A percentile compares a stretch with the other conserved stretches of the same genome.
Evolutionary conservation across 2,888 invertebrate species (phyloP).

Genomic region (Ganaspis brasiliensis): DNA sequence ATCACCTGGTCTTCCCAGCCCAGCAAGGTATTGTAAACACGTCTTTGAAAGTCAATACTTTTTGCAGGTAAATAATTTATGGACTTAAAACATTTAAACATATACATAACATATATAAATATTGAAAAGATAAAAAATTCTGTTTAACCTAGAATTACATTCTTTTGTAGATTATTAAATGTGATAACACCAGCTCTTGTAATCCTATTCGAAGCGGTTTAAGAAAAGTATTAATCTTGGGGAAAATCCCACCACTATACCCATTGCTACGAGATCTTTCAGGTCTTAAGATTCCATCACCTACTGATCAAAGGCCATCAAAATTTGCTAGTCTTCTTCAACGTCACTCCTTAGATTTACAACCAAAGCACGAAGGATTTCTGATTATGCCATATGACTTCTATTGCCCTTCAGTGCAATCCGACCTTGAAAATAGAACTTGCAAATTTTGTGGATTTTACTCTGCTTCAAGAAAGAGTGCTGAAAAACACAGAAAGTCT

Average conservation of each 20-base stretch:
- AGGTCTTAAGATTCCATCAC: not conserved
- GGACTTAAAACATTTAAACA: no score
- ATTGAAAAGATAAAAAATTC: not conserved
- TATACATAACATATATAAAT: not conserved
- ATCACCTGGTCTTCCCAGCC: not conserved
- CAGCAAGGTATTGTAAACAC: not conserved
- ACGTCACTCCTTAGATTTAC: not conserved
- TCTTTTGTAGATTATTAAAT: slow-evolving; percentile 5
- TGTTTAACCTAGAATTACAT: not conserved
- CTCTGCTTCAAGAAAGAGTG: slow-evolving; percentile 29
- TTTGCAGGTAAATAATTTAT: not conserved
- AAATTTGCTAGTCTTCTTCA: slow-evolving; percentile 11
- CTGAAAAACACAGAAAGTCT: slow-evolving; percentile 4
- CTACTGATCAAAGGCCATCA: not conserved
- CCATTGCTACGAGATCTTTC: not conserved
- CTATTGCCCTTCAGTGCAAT: not conserved
- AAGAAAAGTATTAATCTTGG: not conserved
- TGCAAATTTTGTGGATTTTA: slow-evolving; percentile 6
- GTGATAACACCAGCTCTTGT: not conserved
- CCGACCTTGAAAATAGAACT: slow-evolving; percentile 6
- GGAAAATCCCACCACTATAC: not conserved
- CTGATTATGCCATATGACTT: not conserved
- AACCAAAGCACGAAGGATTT: slow-evolving; percentile 18
- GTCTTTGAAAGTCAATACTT: slow-evolving; percentile 18
- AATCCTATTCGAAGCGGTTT: not conserved